These are phyloP conservation scores for Cebidichthys violaceus DNA, from an alignment of 2,113 vertebrate genomes.

Conservation along the genomic window DNA sequence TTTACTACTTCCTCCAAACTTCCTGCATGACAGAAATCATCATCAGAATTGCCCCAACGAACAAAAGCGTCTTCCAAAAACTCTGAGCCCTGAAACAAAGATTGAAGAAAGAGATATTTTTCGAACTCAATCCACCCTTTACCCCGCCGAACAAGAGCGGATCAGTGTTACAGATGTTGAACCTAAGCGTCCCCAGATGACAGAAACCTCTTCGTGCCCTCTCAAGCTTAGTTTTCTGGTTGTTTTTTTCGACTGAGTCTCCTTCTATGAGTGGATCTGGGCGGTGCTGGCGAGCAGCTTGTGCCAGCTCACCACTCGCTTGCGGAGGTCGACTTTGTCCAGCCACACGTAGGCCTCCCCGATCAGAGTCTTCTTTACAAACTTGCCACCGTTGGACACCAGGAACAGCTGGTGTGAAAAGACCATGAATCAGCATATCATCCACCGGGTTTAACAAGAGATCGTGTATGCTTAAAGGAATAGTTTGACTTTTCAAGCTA, in stretches of 20 bases:
- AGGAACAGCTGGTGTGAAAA: conserved; percentile 89
- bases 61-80: conserved; percentile 21
- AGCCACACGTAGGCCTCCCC: conserved; percentile 99
- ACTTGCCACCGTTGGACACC: conserved; percentile 98
- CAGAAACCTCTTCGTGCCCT: conserved; percentile 10
- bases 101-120: conserved; percentile 23
- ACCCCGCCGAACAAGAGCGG: not conserved
- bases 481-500: not conserved
- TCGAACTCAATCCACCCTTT: not conserved
- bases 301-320: conserved; percentile 98
- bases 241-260: not conserved
- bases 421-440: not conserved
- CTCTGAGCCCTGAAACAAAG: conserved; percentile 49
- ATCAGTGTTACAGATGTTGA: conserved; percentile 36
- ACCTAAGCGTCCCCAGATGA: conserved; percentile 18
- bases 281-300: conserved; percentile 95
- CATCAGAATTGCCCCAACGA: not conserved
- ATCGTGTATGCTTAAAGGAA: not conserved
- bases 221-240: not conserved
- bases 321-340: conserved; percentile 98
- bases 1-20: conserved; percentile 12
- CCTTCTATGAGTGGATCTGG: conserved; percentile 89
- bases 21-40: conserved; percentile 22
- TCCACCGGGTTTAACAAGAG: not conserved
- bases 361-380: conserved; percentile 98